Percentiles rank a stretch among this genome's conserved stretches.
Conservation (phyloP, 2,797 vertebrate species). For the Scleropages formosus region DNA sequence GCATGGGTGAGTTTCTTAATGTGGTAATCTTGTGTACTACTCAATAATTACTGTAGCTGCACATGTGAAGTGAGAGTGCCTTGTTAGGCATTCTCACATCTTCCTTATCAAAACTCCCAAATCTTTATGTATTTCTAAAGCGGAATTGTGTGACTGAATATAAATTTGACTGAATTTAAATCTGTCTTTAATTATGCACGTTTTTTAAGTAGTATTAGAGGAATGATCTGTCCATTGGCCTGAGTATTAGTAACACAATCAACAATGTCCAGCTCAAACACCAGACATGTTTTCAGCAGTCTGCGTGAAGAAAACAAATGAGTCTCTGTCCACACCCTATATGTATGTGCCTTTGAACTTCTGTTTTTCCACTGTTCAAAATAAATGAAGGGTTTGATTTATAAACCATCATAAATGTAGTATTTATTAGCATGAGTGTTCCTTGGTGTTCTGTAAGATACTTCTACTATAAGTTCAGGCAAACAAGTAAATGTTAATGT, state of each 20-base stretch:
- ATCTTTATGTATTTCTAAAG: neutral
- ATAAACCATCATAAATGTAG: neutral
- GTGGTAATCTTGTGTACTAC: neutral
- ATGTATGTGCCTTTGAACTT: neutral
- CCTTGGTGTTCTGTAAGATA: no score
- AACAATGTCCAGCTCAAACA: neutral
- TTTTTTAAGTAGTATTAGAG: neutral
- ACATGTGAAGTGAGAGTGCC: neutral
- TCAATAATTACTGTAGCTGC: neutral
- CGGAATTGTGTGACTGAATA: neutral
- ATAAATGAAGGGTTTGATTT: neutral
- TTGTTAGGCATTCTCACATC: neutral
- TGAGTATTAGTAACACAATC: no score
- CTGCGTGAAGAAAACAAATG: neutral
- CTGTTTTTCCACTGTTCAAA: neutral
- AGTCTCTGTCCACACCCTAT: neutral
- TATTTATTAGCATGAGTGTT: neutral
- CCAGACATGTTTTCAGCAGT: neutral
- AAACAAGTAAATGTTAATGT: neutral
- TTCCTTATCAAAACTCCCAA: neutral
- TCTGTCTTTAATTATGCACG: no score
- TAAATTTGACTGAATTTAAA: conserved; percentile 3
- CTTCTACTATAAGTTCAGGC: neutral
- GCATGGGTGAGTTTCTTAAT: neutral
- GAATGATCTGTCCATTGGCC: neutral